Base-by-base conservation (phyloP, 2,113 vertebrate genomes). In the Percina caprodes region DNA sequence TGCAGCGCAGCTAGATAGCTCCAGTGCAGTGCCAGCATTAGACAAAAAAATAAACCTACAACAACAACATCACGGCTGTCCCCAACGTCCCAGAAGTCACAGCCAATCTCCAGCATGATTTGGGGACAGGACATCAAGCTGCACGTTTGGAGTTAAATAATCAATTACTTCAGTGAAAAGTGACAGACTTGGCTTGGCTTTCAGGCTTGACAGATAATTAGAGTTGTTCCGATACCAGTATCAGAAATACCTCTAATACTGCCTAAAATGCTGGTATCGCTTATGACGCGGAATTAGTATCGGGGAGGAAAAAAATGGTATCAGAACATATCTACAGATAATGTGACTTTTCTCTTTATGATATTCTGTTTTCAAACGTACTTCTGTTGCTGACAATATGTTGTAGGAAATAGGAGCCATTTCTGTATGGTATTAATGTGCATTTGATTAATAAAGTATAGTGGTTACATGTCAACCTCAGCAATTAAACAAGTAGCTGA, bases 1-100 rank as follows among this genome's bases (percentile, higher is more conserved):
- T 49, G 85, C 69, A 74, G 77, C 19, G 45, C 33, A 75, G 69
- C 71, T 73, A 24, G 15, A 63, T 76, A 71, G 60, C 60, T 79
- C 58, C 62, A 12, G 77, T 65, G 39, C 35, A 60, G 33, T 19
- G 66, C 23, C 77, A 77, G 68, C 69, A 54, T 33, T 39, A 66
- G 60, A 85, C 49, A 58, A 60, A 76, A 76, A 67, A 48, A 46
- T 2, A 33, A 18, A 35, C 9, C 35, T 14, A 63, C 0, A 33
- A 51, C 9, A n/a, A 12, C n/a, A 46, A 62, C 45, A 61, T 18
- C 46, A 65, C 42, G 26, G 23, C 58, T 68, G 60, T 33, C 54
- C 24, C 30, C 12, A 0, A 19, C 13, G 0, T 5, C 30, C 24
- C 10, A 49, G 23, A 48, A 56, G 6, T 35, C 46, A 39, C 26